These are phyloP conservation scores for Dendrophyllia cribrosa DNA, from an alignment of 64 coral and sea anemone genomes.

Conservation along the genomic window DNA sequence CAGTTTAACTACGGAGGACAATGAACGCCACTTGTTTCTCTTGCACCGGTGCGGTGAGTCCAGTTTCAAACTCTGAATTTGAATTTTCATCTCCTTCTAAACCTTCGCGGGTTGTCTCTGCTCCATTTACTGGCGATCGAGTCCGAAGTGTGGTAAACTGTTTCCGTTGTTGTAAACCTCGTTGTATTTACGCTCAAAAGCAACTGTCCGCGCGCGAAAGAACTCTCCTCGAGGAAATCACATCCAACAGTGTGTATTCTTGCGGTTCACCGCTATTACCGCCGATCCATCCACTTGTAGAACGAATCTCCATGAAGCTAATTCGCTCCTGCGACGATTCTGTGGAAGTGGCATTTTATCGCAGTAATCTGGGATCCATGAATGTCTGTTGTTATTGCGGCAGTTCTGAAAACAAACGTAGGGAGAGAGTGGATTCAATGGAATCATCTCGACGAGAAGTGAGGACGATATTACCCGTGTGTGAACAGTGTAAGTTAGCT, in stretches of 20 bases:
- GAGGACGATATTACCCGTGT: not conserved
- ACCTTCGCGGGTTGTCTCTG: not conserved
- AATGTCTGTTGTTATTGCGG: constrained; percentile 15
- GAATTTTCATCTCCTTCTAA: not conserved
- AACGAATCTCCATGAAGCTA: constrained; percentile 8
- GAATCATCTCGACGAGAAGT: not conserved
- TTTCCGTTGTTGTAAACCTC: constrained; percentile 21
- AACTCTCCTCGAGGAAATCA: constrained; percentile 6
- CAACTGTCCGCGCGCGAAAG: constrained; percentile 2
- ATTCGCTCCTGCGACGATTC: constrained; percentile 6
- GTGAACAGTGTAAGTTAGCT: constrained; percentile 5
- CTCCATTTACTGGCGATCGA: constrained; percentile 20
- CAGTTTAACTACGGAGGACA: not conserved
- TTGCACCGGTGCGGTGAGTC: not conserved
- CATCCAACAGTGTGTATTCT: constrained; percentile 15
- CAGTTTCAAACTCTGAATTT: not conserved
- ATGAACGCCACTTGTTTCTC: not conserved
- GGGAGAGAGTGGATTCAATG: not conserved
- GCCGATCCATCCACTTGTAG: not conserved
- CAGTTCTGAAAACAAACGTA: not conserved
- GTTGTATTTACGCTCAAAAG: constrained; percentile 20
- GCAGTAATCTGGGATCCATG: not conserved
- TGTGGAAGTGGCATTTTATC: constrained; percentile 6
- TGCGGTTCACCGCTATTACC: constrained; percentile 1
- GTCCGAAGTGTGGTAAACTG: constrained; percentile 10